Conservation (phyloP, 2,797 vertebrate genomes). For the Dermochelys coriacea region DNA sequence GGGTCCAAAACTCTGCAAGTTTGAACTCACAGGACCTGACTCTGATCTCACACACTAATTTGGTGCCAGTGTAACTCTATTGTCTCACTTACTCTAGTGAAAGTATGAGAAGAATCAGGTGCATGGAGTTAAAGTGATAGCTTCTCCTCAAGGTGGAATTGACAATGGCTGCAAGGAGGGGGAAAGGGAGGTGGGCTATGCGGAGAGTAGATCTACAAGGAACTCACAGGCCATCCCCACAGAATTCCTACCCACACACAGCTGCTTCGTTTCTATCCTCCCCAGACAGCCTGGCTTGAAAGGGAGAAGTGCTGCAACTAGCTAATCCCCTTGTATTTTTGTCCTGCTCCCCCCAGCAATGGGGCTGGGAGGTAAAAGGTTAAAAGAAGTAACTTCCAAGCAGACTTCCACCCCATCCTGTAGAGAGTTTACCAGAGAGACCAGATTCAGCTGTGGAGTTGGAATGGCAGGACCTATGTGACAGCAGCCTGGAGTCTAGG, state of each 20-base stretch:
- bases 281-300: neutral
- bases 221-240: neutral
- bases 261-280: neutral
- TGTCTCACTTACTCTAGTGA: neutral
- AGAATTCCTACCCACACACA: neutral
- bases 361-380: neutral
- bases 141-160: neutral
- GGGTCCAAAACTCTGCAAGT: neutral
- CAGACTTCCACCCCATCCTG: neutral
- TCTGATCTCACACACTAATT: neutral
- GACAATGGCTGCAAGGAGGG: neutral
- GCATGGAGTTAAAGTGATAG: neutral
- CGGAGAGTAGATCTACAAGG: neutral
- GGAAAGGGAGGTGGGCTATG: neutral
- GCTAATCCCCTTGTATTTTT: neutral
- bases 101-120: neutral
- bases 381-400: neutral
- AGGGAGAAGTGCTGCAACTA: fast-evolving
- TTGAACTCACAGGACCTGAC: neutral
- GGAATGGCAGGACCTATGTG: neutral
- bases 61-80: neutral
- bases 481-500: neutral
- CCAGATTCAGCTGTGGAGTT: neutral
- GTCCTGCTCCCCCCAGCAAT: neutral
- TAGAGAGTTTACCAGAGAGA: fast-evolving